A percentile compares a stretch with the other conserved stretches of the same genome.
phyloP scores from a whole-genome alignment of 2,797 vertebrate species.

The Pagetopsis macropterus region DNA sequence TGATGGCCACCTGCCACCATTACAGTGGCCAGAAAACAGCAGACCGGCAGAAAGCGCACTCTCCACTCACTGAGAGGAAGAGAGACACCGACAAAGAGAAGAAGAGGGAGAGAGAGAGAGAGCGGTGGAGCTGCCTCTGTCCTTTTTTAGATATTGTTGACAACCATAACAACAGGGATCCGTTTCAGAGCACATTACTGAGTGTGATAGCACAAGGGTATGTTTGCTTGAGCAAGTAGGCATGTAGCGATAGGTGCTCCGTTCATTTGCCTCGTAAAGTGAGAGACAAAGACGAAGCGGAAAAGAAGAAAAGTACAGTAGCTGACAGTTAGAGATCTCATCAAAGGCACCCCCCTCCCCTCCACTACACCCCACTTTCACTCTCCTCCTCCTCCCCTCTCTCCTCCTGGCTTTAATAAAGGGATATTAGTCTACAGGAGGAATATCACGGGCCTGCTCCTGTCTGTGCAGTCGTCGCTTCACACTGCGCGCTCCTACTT shows the following conservation, averaged over 20 bases:
- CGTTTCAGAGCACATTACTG: slow-evolving; percentile 68
- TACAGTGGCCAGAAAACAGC: slow-evolving; percentile 67
- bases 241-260: slow-evolving; percentile 54
- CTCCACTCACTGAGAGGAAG: slow-evolving; percentile 43
- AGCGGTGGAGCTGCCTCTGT: slow-evolving; percentile 44
- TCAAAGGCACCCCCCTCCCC: slow-evolving; percentile 75
- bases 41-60: slow-evolving; percentile 37
- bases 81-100: slow-evolving; percentile 60
- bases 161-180: slow-evolving; percentile 70
- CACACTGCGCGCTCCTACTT: slow-evolving; percentile 79
- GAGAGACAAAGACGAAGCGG: slow-evolving; percentile 74
- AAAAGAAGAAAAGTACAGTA: slow-evolving; percentile 79
- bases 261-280: slow-evolving; percentile 74
- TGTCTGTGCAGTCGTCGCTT: slow-evolving; percentile 80
- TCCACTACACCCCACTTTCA: slow-evolving; percentile 47
- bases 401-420: slow-evolving; percentile 85
- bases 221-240: slow-evolving; percentile 61
- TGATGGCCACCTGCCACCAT: slow-evolving; percentile 88
- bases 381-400: slow-evolving; percentile 42
- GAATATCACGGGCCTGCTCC: slow-evolving; percentile 83
- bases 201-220: slow-evolving; percentile 59
- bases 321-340: slow-evolving; percentile 82
- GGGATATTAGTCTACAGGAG: slow-evolving; percentile 83
- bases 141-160: slow-evolving; percentile 71
- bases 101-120: slow-evolving; percentile 16